Evolutionary conservation across 2,797 vertebrate genomes (phyloP).

Genomic region (Sebastes vulpes): DNA sequence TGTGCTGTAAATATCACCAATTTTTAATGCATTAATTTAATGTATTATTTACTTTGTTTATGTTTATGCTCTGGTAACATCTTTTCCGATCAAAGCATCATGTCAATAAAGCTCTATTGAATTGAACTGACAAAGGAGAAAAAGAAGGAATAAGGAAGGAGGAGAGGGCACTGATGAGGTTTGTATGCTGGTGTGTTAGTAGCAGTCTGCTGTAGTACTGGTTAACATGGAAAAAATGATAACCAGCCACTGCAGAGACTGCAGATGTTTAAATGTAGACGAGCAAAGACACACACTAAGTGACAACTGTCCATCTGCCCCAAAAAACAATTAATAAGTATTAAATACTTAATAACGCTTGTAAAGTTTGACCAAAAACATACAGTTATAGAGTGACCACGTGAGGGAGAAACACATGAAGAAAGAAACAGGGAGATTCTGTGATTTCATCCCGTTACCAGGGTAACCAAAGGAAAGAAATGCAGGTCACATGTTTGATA

Average conservation of each 20-base stretch:
- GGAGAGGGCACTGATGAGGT: background rate
- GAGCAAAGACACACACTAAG: background rate
- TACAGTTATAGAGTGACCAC: constrained; percentile 32
- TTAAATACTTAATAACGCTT: background rate
- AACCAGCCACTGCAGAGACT: background rate
- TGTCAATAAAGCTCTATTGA: background rate
- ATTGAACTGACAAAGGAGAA: background rate
- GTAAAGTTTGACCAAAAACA: background rate
- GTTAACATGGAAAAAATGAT: background rate
- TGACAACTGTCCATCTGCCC: background rate
- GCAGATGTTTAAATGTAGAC: background rate
- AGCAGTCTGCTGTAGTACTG: background rate
- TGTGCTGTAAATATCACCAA: background rate
- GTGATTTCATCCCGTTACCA: constrained; percentile 89
- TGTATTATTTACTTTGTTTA: background rate
- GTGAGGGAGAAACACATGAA: constrained; percentile 46
- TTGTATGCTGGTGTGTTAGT: background rate
- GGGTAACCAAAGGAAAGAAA: constrained; percentile 91
- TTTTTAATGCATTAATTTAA: background rate
- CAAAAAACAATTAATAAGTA: background rate
- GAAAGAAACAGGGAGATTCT: constrained; percentile 17
- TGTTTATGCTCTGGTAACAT: background rate
- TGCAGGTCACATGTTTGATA: constrained; percentile 84
- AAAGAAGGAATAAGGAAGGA: background rate
- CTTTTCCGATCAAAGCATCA: background rate